These are phyloP conservation scores for Callyntrura guangdongensis DNA, from an alignment of 2,888 invertebrate species.

Conservation along the genomic window DNA sequence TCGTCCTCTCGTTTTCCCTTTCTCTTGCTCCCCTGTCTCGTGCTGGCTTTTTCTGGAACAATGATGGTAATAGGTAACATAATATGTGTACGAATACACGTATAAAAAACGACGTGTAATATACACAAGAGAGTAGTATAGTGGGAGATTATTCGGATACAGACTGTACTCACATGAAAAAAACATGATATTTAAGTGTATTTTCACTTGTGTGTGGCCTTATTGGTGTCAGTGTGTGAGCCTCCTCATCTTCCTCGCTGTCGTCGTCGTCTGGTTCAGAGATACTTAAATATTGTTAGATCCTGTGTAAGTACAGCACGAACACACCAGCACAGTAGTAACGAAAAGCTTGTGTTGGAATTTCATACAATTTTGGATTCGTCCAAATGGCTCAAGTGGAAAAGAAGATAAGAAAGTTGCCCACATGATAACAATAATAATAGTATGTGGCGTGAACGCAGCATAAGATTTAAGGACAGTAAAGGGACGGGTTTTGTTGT, in stretches of 20 bases:
- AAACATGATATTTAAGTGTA: slow-evolving; percentile 69
- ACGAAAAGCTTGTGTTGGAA: background rate
- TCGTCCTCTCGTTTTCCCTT: slow-evolving; percentile 27
- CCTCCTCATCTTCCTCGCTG: slow-evolving; percentile 15
- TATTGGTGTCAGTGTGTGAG: background rate
- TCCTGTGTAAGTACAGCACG: background rate
- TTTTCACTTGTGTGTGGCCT: slow-evolving; percentile 43
- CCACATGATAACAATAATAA: background rate
- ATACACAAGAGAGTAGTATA: slow-evolving; percentile 22
- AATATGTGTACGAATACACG: slow-evolving; percentile 12
- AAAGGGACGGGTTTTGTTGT: slow-evolving; percentile 14
- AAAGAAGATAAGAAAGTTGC: slow-evolving; percentile 72
- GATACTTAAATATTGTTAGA: background rate
- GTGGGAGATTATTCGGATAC: background rate
- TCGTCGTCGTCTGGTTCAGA: slow-evolving; percentile 33
- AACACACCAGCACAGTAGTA: background rate
- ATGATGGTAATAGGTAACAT: slow-evolving; percentile 35
- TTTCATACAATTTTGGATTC: slow-evolving; percentile 51
- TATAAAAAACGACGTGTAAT: background rate
- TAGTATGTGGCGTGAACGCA: background rate
- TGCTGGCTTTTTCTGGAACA: slow-evolving; percentile 21
- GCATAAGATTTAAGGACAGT: background rate
- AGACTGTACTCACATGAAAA: slow-evolving; percentile 62
- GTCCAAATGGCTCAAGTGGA: slow-evolving; percentile 62
- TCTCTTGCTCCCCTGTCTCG: background rate